Percentiles rank a stretch among this genome's conserved stretches.
Conservation (phyloP, 2,888 invertebrate genomes). For the Macroteleia sp. region DNA sequence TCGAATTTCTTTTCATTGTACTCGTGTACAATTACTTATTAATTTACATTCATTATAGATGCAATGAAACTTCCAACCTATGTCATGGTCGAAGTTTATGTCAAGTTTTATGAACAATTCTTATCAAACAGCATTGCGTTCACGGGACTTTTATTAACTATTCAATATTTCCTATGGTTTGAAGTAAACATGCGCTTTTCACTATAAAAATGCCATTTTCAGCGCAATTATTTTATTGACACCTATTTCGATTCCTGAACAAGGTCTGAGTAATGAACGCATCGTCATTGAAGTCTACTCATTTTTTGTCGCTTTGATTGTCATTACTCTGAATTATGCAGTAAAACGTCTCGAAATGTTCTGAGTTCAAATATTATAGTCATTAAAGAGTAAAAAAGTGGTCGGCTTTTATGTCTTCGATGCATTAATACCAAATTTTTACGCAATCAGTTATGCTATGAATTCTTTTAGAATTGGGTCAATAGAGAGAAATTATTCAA, state of each 20-base stretch:
- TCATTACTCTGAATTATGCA: slow-evolving; percentile 34
- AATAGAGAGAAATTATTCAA: not conserved
- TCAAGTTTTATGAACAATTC: slow-evolving; percentile 37
- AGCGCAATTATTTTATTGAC: slow-evolving; percentile 31
- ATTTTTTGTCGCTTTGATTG: slow-evolving; percentile 15
- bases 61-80: not conserved
- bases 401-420: not conserved
- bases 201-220: slow-evolving; percentile 45
- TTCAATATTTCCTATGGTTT: not conserved
- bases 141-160: slow-evolving; percentile 10
- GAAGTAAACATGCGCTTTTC: slow-evolving; percentile 17
- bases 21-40: too few species aligned
- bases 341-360: slow-evolving; percentile 18
- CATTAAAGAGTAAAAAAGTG: slow-evolving; percentile 21
- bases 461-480: slow-evolving; percentile 18
- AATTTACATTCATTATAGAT: too few species aligned
- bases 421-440: slow-evolving; percentile 21
- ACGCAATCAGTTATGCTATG: slow-evolving; percentile 11
- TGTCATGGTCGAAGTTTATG: not conserved
- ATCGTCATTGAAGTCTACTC: slow-evolving; percentile 1
- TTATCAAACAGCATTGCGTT: slow-evolving; percentile 8
- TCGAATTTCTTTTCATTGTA: slow-evolving; percentile 2
- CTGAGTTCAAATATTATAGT: slow-evolving; percentile 27
- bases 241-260: slow-evolving; percentile 7
- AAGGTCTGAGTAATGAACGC: too few species aligned